A percentile compares a stretch with the other conserved stretches of the same genome.
These are phyloP conservation scores for Drosophila lutescens DNA, from an alignment of 2,888 invertebrate genomes.

Conservation along the genomic window DNA sequence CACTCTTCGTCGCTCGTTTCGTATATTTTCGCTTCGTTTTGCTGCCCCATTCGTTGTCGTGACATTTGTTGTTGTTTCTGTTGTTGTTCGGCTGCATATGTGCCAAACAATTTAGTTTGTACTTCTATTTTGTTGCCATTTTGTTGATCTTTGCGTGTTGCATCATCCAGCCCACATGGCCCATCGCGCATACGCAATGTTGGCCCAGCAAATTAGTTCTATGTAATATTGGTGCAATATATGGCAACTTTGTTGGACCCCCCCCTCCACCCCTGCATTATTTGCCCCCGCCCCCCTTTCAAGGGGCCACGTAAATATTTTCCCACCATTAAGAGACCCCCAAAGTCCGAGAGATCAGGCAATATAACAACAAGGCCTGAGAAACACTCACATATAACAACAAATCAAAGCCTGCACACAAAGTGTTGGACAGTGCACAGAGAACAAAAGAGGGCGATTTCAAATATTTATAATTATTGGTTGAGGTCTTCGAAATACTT, in stretches of 20 bases:
- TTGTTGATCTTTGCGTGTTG: constrained; percentile 35
- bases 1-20: constrained; percentile 11
- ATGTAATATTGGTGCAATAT: constrained; percentile 23
- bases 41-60: constrained; percentile 48
- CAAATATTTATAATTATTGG: too few relatives aligned
- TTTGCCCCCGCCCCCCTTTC: not conserved
- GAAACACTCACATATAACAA: constrained; percentile 46
- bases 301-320: constrained; percentile 61
- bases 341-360: constrained; percentile 41
- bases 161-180: constrained; percentile 24
- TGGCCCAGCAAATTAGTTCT: constrained; percentile 39
- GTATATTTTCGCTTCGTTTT: constrained; percentile 42
- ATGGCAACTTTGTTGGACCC: constrained; percentile 8
- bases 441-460: too few relatives aligned
- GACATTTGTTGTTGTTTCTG: constrained; percentile 67
- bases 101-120: constrained; percentile 27
- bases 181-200: constrained; percentile 35
- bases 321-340: constrained; percentile 72
- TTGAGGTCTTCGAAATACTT: too few relatives aligned
- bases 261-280: not conserved
- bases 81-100: constrained; percentile 30
- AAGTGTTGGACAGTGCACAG: constrained; percentile 56
- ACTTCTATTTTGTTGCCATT: constrained; percentile 35
- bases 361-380: constrained; percentile 43
- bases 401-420: constrained; percentile 54